Conservation (phyloP, 2,888 invertebrate genomes). For the Kuschelorhynchus macadamiae region DNA sequence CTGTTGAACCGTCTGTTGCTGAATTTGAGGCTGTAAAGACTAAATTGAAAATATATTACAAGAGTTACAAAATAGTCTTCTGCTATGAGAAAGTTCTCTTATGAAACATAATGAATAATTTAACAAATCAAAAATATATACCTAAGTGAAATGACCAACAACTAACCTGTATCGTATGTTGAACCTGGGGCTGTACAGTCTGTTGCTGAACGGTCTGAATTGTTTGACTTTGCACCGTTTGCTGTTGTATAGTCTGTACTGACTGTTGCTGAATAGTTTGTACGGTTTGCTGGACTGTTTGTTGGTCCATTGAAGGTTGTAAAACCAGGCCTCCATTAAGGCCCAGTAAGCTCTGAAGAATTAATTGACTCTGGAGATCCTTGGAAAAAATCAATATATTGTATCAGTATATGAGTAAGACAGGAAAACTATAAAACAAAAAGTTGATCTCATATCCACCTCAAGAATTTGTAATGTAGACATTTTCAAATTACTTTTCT, state of each 20-base stretch:
- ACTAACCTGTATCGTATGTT: constrained; percentile 60
- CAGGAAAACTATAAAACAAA: neutral
- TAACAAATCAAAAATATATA: too few species aligned
- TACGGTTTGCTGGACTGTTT: constrained; percentile 67
- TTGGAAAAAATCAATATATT: constrained; percentile 7
- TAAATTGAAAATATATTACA: too few species aligned
- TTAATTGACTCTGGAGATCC: constrained; percentile 68
- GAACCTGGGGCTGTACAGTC: constrained; percentile 66
- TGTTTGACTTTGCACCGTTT: constrained; percentile 67
- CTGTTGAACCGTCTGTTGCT: constrained; percentile 66
- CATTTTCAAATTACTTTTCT: too few species aligned
- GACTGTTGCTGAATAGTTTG: constrained; percentile 68
- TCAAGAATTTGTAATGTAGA: too few species aligned
- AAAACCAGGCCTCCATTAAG: constrained; percentile 66
- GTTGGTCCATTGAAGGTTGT: constrained; percentile 67
- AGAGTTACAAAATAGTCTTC: neutral
- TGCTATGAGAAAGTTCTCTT: neutral
- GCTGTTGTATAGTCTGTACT: constrained; percentile 68
- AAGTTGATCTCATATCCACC: too few species aligned
- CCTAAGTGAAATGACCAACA: too few species aligned
- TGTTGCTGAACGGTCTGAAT: constrained; percentile 68
- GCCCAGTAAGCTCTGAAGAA: constrained; percentile 67
- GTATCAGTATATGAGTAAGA: neutral
- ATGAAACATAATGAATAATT: too few species aligned
- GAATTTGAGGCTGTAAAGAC: constrained; percentile 64